Percentiles rank a stretch among this genome's conserved stretches.
Conservation (phyloP, 1,140 invertebrate genomes). For the Drosophila trapezifrons region DNA sequence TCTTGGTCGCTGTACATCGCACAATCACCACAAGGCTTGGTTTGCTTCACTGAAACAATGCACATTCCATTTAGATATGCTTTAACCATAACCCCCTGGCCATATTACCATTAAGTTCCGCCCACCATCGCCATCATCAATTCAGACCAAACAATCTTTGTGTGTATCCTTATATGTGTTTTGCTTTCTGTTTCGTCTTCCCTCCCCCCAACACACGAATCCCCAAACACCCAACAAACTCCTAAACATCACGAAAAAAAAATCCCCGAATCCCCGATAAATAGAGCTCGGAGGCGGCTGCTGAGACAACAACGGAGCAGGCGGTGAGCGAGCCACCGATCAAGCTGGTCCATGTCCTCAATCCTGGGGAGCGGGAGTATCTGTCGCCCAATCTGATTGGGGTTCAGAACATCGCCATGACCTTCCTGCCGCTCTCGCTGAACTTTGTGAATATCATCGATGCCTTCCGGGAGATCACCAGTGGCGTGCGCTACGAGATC, state of each 20-base stretch:
- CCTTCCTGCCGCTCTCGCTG: slow-evolving; percentile 76
- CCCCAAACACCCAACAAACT: slow-evolving; percentile 12
- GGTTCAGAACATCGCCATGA: slow-evolving; percentile 82
- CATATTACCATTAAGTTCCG: background rate
- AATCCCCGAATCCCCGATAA: slow-evolving; percentile 4
- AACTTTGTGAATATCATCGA: slow-evolving; percentile 80
- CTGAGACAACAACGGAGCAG: slow-evolving; percentile 34
- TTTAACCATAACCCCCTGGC: slow-evolving; percentile 33
- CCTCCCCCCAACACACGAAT: slow-evolving; percentile 28
- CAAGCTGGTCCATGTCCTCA: slow-evolving; percentile 76
- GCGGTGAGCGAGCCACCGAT: slow-evolving; percentile 69
- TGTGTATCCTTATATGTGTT: slow-evolving; percentile 76
- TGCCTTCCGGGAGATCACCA: slow-evolving; percentile 79
- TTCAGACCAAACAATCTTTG: slow-evolving; percentile 30
- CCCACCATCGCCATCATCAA: slow-evolving; percentile 27
- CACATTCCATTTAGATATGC: slow-evolving; percentile 4
- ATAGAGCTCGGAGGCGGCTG: slow-evolving; percentile 16
- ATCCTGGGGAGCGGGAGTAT: slow-evolving; percentile 81
- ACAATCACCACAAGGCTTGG: slow-evolving; percentile 14
- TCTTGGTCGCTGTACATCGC: slow-evolving; percentile 5
- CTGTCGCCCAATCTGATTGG: slow-evolving; percentile 82
- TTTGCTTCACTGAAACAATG: slow-evolving; percentile 12
- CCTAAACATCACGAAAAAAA: slow-evolving; percentile 1
- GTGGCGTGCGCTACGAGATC: slow-evolving; percentile 81
- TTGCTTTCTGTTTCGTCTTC: slow-evolving; percentile 78